Evolutionary conservation across 64 coral and sea anemone species (phyloP).

Genomic region (Dendronephthya gigantea): DNA sequence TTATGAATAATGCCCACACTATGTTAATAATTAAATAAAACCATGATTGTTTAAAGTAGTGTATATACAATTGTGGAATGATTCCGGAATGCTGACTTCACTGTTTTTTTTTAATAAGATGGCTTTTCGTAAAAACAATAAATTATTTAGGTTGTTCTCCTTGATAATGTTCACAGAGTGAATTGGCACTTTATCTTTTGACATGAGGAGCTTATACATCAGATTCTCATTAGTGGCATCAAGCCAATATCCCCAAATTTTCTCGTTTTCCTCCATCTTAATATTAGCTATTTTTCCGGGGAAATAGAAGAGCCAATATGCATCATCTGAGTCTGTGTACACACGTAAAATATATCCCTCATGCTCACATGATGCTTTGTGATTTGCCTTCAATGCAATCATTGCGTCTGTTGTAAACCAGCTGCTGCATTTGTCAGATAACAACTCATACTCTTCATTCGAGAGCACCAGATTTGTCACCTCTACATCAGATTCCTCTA

Average conservation of each 20-base stretch:
- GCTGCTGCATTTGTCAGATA: neutral
- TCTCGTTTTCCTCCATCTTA: neutral
- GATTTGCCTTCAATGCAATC: neutral
- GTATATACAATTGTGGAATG: neutral
- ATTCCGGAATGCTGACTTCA: neutral
- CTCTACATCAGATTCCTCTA: neutral
- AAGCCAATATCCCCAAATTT: constrained; percentile 9
- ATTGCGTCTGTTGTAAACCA: neutral
- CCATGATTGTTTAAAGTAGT: constrained; percentile 2
- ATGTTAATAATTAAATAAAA: constrained; percentile 15
- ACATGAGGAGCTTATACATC: neutral
- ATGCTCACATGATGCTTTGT: neutral
- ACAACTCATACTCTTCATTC: neutral
- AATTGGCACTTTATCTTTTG: neutral
- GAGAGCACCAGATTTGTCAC: neutral
- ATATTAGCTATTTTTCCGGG: neutral
- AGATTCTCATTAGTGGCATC: neutral
- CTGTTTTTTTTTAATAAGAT: neutral
- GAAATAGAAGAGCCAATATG: constrained; percentile 6
- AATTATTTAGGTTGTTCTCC: neutral
- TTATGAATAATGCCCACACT: too few relatives aligned
- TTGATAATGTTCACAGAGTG: constrained; percentile 1
- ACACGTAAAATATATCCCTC: neutral
- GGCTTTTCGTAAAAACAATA: neutral
- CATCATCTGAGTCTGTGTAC: constrained; percentile 1